These are phyloP conservation scores for Calypte anna DNA, from an alignment of 2,113 vertebrate species.

Conservation along the genomic window DNA sequence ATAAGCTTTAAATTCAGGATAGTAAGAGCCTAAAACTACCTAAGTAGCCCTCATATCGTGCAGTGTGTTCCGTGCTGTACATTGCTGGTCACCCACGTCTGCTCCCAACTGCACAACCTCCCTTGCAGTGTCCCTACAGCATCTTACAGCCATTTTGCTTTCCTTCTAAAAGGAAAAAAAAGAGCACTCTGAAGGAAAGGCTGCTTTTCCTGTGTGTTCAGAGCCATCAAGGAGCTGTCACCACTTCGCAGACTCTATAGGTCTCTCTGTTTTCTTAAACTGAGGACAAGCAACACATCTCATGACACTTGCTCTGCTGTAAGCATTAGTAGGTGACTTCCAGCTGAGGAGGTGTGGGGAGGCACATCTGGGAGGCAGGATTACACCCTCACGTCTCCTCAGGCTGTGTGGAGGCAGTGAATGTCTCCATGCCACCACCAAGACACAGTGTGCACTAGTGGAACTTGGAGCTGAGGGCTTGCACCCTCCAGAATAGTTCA, in stretches of 20 bases:
- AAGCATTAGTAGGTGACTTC: neutral
- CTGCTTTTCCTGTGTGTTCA: neutral
- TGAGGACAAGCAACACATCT: neutral
- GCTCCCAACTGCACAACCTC: neutral
- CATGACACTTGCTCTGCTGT: no score
- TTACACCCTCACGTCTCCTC: neutral
- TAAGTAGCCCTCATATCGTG: fast-evolving
- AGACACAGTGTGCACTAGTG: fast-evolving
- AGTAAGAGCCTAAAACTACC: neutral
- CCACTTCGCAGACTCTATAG: neutral
- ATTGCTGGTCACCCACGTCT: fast-evolving
- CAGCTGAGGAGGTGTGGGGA: neutral
- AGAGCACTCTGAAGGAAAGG: neutral
- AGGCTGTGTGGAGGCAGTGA: no score
- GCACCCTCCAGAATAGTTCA: neutral
- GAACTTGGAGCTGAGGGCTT: neutral
- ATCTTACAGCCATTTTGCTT: neutral
- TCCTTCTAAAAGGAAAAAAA: no score
- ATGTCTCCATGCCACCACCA: neutral
- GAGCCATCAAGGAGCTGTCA: neutral
- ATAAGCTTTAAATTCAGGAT: neutral
- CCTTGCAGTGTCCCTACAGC: neutral
- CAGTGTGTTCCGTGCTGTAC: neutral
- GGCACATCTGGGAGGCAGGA: neutral
- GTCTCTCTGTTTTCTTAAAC: neutral